Percentiles rank a stretch among this genome's conserved stretches.
Conservation (phyloP, 2,797 vertebrate species). For the Choloepus didactylus region DNA sequence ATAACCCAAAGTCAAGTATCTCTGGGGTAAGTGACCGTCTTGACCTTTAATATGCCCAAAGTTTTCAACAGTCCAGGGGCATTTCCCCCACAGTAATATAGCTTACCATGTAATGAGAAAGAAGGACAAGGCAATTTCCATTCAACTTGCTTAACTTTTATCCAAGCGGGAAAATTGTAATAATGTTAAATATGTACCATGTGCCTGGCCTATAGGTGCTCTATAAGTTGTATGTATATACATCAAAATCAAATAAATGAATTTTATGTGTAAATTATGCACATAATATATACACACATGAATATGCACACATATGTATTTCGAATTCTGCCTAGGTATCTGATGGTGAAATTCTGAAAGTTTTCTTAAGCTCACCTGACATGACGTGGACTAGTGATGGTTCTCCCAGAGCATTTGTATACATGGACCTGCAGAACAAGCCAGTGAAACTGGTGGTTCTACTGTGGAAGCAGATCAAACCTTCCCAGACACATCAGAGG, state of each 20-base stretch:
- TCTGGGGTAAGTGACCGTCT: neutral
- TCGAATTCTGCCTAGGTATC: neutral
- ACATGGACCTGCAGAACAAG: neutral
- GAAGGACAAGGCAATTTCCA: neutral
- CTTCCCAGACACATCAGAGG: neutral
- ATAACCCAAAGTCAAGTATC: neutral
- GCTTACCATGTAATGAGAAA: neutral
- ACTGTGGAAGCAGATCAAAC: neutral
- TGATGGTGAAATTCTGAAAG: neutral
- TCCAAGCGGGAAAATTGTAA: neutral
- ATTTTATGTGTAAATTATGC: neutral
- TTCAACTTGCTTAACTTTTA: conserved; percentile 22
- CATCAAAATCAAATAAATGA: neutral
- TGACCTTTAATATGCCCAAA: neutral
- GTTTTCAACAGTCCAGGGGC: neutral
- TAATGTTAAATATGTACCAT: neutral
- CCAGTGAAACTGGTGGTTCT: neutral
- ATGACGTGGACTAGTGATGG: neutral
- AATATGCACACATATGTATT: neutral
- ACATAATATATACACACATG: neutral
- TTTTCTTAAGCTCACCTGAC: neutral
- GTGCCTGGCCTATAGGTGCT: neutral
- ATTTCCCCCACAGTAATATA: neutral
- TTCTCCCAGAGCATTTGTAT: neutral
- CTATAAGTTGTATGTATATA: neutral